These are phyloP conservation scores for Spisula solida DNA, from an alignment of 2,888 invertebrate species.

Conservation along the genomic window DNA sequence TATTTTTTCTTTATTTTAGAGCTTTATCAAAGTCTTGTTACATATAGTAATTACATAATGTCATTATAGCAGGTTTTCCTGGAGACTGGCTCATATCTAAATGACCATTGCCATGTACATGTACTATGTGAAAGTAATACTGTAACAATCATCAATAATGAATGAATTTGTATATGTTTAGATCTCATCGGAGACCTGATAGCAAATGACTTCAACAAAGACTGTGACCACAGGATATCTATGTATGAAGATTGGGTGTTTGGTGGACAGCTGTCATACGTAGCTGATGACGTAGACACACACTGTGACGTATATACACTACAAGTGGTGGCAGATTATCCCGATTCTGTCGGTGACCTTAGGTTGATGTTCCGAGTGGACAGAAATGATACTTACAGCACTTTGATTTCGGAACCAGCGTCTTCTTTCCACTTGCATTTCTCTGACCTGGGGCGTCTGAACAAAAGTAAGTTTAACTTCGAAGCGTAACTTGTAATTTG, in stretches of 20 bases:
- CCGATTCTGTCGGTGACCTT: neutral
- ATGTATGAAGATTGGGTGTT: conserved; percentile 37
- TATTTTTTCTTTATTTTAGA: too few relatives aligned
- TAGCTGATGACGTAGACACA: neutral
- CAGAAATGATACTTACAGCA: neutral
- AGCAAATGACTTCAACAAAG: conserved; percentile 7
- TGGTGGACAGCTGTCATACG: conserved; percentile 26
- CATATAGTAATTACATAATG: too few relatives aligned
- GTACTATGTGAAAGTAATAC: too few relatives aligned
- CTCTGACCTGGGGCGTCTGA: neutral
- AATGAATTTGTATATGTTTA: neutral
- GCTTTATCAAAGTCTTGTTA: too few relatives aligned
- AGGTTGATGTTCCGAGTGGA: conserved; percentile 28
- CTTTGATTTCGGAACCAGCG: neutral
- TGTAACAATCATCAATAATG: too few relatives aligned
- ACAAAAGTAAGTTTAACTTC: conserved; percentile 23
- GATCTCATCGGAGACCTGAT: neutral
- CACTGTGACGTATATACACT: conserved; percentile 13
- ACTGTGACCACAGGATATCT: conserved; percentile 1
- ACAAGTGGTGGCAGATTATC: neutral
- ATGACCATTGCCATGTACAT: too few relatives aligned
- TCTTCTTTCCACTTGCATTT: neutral
- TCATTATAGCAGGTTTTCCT: too few relatives aligned
- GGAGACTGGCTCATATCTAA: too few relatives aligned
- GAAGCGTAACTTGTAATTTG: too few relatives aligned